Evolutionary conservation across 2,113 vertebrate species (phyloP), one percentile per base, ranked within the genome.

Genomic region (Lathamus discolor): DNA sequence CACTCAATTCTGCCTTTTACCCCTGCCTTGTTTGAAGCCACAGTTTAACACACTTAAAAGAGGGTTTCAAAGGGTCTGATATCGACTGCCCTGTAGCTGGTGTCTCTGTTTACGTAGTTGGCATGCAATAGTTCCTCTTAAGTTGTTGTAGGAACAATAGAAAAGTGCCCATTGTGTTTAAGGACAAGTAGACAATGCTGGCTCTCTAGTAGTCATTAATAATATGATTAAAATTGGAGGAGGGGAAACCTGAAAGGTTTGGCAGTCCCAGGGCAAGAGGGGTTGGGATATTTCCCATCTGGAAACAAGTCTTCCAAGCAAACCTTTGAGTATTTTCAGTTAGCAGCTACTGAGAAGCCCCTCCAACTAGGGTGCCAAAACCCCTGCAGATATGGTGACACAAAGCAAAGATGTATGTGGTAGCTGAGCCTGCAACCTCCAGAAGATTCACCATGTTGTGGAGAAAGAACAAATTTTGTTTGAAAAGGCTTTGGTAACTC

Each of bases 381-480:
- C 16, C 35, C 13, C 14, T 14, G 2, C 23, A 33, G 61, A 10
- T 23, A 4, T 0, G 1, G 43, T 24, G 48, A 14, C 27, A 37
- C 10, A 9, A 16, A 23, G 25, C 28, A 63, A 77, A 86, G 19
- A n/a, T 57, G 27, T 13, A 5, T 2, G 0, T 33, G 18, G 23
- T 39, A 48, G 41, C 39, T 75, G 43, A 3, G 33, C 23, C 35
- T 79, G 57, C 44, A 35, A 28, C 10, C 14, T 72, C 23, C 44
- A 10, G 41, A 51, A 51, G 11, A 41, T 43, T 64, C 22, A 54
- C 24, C 11, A 8, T 31, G 5, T 57, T 37, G 24, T 64, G 39
- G 46, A 41, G 54, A 48, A 78, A 75, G 37, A 37, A n/a, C n/a
- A n/a, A 17, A 73, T 44, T 7, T 51, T 20, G 17, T 51, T 85